Evolutionary conservation across 2,888 invertebrate species (phyloP), one percentile per base, ranked within the genome.

Genomic region (Rhodophaea formosa): DNA sequence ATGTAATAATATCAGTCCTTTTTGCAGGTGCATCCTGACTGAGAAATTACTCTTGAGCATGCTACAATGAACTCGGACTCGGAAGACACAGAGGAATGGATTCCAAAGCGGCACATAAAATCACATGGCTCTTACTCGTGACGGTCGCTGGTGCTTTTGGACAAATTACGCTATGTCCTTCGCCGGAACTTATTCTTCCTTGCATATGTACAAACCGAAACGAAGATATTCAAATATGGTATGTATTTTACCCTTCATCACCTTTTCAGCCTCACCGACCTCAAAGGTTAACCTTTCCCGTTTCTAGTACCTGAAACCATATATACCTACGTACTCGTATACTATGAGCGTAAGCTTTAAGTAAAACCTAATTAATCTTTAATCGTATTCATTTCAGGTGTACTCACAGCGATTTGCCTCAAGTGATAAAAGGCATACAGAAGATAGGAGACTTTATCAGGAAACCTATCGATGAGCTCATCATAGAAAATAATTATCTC

Each of bases 191-290:
- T 51, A 96, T 97, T 70, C 84, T 95, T 59, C 97, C 97, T 23
- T 97, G 97, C 79, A 93, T 96, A 69, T 97, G 97, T 82, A 94
- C 96, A 30, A 92, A 94, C 63, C 93, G 95, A 51, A 93, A 94
- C 71, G 94, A 95, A 74, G 96, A 97, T 74, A 92, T 95, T 68
- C 97, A 97, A 92, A 95, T 97, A 90, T 97, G 97, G 97, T 96
- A 88, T 86, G 69, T 63, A 54, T 17, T 39, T 42, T 49, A 43
- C 8, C 16, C 16, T 17, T 16, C 3, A 12, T 12, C n/a, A 12
- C 3, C 0, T 5, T 39, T 12, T 39, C 3, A 39, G 39, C 12
- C 23, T 2, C n/a, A n/a, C n/a, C n/a, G n/a, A n/a, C n/a, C n/a
- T n/a, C n/a, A n/a, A n/a, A n/a, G n/a, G n/a, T n/a, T n/a, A n/a